Percentiles rank a stretch among this genome's conserved stretches.
Evolutionary conservation across 2,797 vertebrate genomes (phyloP).

Genomic region (Alcedo atthis): DNA sequence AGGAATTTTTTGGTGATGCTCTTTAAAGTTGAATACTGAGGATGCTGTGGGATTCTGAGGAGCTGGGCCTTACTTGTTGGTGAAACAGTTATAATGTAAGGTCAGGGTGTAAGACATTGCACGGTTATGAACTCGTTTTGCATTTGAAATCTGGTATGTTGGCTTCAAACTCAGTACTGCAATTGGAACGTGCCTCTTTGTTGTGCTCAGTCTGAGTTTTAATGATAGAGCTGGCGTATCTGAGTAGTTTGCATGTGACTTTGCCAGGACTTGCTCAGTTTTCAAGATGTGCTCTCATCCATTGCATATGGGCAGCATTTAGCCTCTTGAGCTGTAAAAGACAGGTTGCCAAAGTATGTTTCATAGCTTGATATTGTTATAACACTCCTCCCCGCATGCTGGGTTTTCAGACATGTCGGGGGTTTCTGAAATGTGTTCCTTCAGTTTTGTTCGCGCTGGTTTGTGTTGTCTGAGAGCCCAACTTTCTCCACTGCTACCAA

Average conservation of each 20-base stretch:
- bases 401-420: not conserved
- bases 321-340: slow-evolving; percentile 6
- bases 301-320: slow-evolving; percentile 26
- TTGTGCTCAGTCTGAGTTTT: slow-evolving; percentile 3
- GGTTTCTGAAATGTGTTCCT: slow-evolving; percentile 8
- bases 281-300: slow-evolving; percentile 36
- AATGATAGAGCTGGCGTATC: not conserved
- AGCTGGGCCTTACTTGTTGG: not conserved
- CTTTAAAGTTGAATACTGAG: fast-evolving
- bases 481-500: not conserved
- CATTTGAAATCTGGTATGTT: not conserved
- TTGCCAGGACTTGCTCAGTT: slow-evolving; percentile 29
- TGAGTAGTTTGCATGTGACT: not conserved
- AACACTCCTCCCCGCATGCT: not conserved
- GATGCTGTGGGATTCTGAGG: not conserved
- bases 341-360: slow-evolving; percentile 15
- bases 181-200: not conserved
- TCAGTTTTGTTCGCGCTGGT: not conserved
- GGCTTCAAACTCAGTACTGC: not conserved
- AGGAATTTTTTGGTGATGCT: not conserved
- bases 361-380: slow-evolving; percentile 16
- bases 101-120: not conserved
- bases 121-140: not conserved
- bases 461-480: not conserved
- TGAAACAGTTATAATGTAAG: not conserved